Base-by-base conservation (phyloP, 2,888 invertebrate species). In the Drosophila pullipes region DNA sequence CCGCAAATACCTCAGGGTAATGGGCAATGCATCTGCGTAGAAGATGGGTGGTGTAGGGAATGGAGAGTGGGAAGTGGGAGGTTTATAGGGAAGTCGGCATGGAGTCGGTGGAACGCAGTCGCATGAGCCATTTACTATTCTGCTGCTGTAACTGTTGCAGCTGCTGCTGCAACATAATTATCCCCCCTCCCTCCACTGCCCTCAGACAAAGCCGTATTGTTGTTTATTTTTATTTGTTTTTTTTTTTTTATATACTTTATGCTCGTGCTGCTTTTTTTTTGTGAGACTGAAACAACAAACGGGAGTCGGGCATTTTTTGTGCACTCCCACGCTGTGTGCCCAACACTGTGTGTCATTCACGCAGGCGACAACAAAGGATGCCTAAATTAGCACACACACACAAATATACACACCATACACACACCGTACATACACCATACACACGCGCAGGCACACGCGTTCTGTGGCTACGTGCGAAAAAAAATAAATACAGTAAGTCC, bases 331-430 rank as follows among this genome's bases (percentile, higher is more conserved):
- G 50, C 57, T 44, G 49, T 44, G 53, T 64, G 69, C 55, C 50
- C 62, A 68, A 60, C 68, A 58, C 66, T 69, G 68, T 69, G 74
- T 76, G 81, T 73, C 66, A 73, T 82, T 84, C 58, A 74, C 68
- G 53, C 76, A 68, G 64, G 53, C 69, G 68, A 72, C 82, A 74
- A 85, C 85, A 85, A 85, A 85, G 77, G 87, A 66, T 66, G 72
- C 79, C 79, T 74, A 86, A 85, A 85, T 85, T 89, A 85, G 85
- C 79, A 82, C 80, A 82, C 81, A 25, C 25, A 80, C 73, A 76
- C 58, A 68, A 37, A 67, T 50, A 68, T 44, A 73, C 49, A 59
- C 35, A 62, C 54, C 22, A 53, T 22, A 13, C 53, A 55, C 54
- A 71, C 59, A n/a, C n/a, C n/a, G n/a, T n/a, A n/a, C n/a, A n/a